Evolutionary conservation across 2,113 vertebrate species (phyloP), one percentile per base, ranked within the genome.

Genomic region (Centrocercus urophasianus): DNA sequence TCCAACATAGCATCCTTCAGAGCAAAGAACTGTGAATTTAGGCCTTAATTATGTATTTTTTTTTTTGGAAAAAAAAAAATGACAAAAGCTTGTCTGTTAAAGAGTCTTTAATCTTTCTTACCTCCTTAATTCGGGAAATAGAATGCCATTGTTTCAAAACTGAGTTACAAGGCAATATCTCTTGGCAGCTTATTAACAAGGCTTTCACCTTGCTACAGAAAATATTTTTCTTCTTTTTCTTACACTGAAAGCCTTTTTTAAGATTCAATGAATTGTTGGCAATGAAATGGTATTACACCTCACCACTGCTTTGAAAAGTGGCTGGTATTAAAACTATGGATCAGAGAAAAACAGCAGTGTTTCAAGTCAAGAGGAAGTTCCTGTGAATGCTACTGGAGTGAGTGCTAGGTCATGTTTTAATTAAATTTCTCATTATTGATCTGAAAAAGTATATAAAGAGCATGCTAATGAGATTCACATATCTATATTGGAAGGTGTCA

Each of bases 361-460:
- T 78, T 89, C 43, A 19, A 65, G 47, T 65, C 87, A 82, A 82
- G 87, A 89, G 19, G 14, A 86, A 0, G 0, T 25, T 32, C 36
- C 47, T 85, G 48, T 87, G 38, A 86, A 87, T 43, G 48, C 40
- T 84, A 28, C 66, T 91, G 30, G 24, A 54, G 93, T 69, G 30
- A 91, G 27, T 30, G 22, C 11, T 85, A 78, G 70, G 78, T 95
- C 71, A 75, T n/a, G 8, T 43, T 91, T 91, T 87, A 89, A 95
- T 93, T 82, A 93, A 91, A 91, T 89, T 89, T 40, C 48, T 89
- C 54, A 82, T 82, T 89, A 87, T 19, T 38, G 28, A 78, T 76
- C n/a, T 82, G 52, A 72, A 87, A 92, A 76, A 77, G 36, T 69
- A 3, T 42, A 56, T 50, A 59, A 73, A 84, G 52, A 76, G 5